These are phyloP conservation scores for Eriosoma lanigerum DNA, from an alignment of 1,140 invertebrate genomes.

Conservation along the genomic window DNA sequence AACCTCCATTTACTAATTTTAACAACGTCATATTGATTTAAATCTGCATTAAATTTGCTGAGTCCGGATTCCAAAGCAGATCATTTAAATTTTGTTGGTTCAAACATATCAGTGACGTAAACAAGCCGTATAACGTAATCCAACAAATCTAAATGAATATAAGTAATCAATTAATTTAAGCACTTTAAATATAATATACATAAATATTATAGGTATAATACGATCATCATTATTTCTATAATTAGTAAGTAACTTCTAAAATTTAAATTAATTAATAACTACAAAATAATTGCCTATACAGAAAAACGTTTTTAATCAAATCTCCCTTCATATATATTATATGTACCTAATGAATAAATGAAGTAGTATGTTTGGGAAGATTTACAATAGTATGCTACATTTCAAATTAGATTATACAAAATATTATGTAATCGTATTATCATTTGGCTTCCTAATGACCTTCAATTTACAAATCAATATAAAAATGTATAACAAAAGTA, in stretches of 20 bases:
- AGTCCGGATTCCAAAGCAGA: slow-evolving; percentile 46
- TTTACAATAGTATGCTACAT: neutral
- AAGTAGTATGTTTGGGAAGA: neutral
- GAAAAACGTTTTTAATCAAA: neutral
- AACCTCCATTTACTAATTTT: slow-evolving; percentile 35
- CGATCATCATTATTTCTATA: slow-evolving; percentile 4
- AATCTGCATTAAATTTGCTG: slow-evolving; percentile 44
- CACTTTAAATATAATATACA: too few species aligned
- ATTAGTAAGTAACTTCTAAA: too few species aligned
- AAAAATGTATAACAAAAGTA: neutral
- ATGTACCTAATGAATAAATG: neutral
- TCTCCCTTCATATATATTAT: neutral
- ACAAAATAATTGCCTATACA: neutral
- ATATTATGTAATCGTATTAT: slow-evolving; percentile 7
- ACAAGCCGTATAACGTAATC: neutral
- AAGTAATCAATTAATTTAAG: neutral
- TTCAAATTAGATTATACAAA: neutral
- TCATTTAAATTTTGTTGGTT: slow-evolving; percentile 35
- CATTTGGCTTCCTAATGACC: slow-evolving; percentile 29
- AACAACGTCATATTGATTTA: neutral
- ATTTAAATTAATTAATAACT: neutral
- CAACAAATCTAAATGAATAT: slow-evolving; percentile 23
- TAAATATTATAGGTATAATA: neutral
- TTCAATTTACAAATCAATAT: slow-evolving; percentile 11
- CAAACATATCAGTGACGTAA: neutral